A percentile compares a stretch with the other conserved stretches of the same genome.
phyloP scores from a whole-genome alignment of 2,113 vertebrate genomes.

The Datnioides undecimradiatus region DNA sequence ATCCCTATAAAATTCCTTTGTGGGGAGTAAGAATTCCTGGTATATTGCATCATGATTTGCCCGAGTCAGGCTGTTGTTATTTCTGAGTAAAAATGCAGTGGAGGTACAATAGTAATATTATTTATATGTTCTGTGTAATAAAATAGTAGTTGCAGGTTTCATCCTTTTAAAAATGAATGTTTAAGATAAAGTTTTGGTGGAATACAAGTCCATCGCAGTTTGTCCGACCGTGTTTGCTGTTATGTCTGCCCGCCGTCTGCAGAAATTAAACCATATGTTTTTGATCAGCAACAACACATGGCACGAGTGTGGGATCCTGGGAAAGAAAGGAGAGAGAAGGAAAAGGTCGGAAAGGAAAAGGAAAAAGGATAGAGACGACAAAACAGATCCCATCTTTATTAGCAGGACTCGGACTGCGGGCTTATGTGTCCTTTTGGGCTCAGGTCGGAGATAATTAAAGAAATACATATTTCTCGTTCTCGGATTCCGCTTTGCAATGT shows the following conservation, averaged over 20 bases:
- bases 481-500: slow-evolving; percentile 36
- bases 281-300: slow-evolving; percentile 82
- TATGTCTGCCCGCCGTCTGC: slow-evolving; percentile 65
- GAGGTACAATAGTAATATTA: not conserved
- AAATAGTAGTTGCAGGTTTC: not conserved
- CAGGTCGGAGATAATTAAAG: slow-evolving; percentile 63
- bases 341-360: slow-evolving; percentile 34
- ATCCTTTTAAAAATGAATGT: not conserved
- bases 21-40: slow-evolving; percentile 33
- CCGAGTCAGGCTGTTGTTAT: slow-evolving; percentile 10
- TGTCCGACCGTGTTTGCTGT: slow-evolving; percentile 60
- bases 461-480: slow-evolving; percentile 56
- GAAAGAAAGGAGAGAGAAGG: slow-evolving; percentile 53
- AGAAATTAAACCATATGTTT: slow-evolving; percentile 78
- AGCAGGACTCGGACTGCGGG: slow-evolving; percentile 50
- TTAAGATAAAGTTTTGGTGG: slow-evolving; percentile 3
- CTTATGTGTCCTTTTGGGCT: slow-evolving; percentile 56
- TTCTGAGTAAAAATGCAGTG: not conserved
- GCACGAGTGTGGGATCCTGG: slow-evolving; percentile 72
- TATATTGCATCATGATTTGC: slow-evolving; percentile 29
- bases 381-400: slow-evolving; percentile 71
- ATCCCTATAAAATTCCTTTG: slow-evolving; percentile 51
- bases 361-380: slow-evolving; percentile 47
- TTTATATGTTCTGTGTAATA: not conserved
- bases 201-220: slow-evolving; percentile 34